These are phyloP conservation scores for Clarias macrocephalus DNA, from an alignment of 2,113 vertebrate genomes.

Conservation along the genomic window DNA sequence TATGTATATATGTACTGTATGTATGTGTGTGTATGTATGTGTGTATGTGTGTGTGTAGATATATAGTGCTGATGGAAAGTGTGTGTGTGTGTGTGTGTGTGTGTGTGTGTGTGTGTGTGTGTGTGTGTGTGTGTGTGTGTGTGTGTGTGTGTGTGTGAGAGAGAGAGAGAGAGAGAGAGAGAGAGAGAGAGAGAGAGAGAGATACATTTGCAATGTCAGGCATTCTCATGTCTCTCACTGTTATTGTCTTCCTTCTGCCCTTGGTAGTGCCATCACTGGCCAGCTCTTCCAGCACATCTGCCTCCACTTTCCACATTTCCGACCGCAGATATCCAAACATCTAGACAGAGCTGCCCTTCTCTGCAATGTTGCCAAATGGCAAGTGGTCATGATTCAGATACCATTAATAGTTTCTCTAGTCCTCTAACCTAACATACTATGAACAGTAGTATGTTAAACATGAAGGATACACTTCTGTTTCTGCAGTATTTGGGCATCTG, in stretches of 20 bases:
- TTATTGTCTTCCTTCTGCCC: not conserved
- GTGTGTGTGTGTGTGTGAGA: no score
- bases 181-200: no score
- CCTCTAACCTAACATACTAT: constrained; percentile 14
- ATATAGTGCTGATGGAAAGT: no score
- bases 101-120: no score
- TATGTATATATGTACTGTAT: no score
- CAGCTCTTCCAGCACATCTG: constrained; percentile 32
- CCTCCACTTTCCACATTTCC: constrained; percentile 49
- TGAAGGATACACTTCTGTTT: constrained; percentile 1
- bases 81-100: no score
- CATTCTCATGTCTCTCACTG: not conserved
- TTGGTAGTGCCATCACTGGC: constrained; percentile 14
- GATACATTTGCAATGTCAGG: not conserved
- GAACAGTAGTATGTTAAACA: constrained; percentile 29
- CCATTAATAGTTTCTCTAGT: constrained; percentile 44
- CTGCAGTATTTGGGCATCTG: not conserved
- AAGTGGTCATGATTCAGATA: constrained; percentile 35
- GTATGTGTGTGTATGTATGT: no score
- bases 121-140: no score
- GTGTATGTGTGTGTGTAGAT: no score
- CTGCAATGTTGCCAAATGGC: constrained; percentile 37
- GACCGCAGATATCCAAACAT: constrained; percentile 55
- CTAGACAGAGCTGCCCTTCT: constrained; percentile 33
- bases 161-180: no score